Conservation (phyloP, 92 coral and sea anemone genomes). For the Siderastrea siderea region DNA sequence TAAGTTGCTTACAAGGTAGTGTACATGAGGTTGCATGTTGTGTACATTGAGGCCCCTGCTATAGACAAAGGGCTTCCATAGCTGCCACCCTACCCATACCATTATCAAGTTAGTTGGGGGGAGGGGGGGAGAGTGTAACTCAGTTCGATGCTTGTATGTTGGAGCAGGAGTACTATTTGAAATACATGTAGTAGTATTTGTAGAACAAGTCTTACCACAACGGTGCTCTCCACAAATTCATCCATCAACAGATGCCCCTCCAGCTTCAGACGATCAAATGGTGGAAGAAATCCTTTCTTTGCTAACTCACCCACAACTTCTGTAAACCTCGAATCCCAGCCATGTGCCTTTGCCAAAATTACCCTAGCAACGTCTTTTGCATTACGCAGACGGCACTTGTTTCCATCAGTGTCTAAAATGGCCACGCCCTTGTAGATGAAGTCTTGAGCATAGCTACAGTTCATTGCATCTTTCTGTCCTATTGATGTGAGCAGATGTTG, state of each 20-base stretch:
- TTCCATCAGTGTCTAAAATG: conserved; percentile 88
- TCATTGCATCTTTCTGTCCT: conserved; percentile 95
- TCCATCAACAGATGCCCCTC: conserved; percentile 93
- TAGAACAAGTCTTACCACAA: conserved; percentile 83
- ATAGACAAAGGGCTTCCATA: too few relatives aligned
- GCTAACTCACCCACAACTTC: conserved; percentile 78
- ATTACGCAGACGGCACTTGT: conserved; percentile 90
- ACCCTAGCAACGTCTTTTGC: conserved; percentile 95
- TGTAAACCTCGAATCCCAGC: conserved; percentile 86
- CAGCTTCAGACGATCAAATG: conserved; percentile 73
- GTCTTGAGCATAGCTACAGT: conserved; percentile 92
- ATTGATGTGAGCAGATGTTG: background rate
- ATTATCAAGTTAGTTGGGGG: too few relatives aligned
- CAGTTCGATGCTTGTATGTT: too few relatives aligned
- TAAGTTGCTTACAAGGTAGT: too few relatives aligned
- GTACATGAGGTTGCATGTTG: too few relatives aligned
- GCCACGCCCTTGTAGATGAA: conserved; percentile 98
- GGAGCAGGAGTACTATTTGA: too few relatives aligned
- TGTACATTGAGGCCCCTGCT: too few relatives aligned
- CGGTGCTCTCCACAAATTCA: conserved; percentile 93
- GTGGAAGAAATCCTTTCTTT: conserved; percentile 78
- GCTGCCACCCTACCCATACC: too few relatives aligned
- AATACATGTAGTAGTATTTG: too few relatives aligned
- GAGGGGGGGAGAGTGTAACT: too few relatives aligned
- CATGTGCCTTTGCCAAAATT: conserved; percentile 89